These are phyloP conservation scores for Tetranychus piercei DNA, from an alignment of 2,888 invertebrate genomes.

Conservation along the genomic window DNA sequence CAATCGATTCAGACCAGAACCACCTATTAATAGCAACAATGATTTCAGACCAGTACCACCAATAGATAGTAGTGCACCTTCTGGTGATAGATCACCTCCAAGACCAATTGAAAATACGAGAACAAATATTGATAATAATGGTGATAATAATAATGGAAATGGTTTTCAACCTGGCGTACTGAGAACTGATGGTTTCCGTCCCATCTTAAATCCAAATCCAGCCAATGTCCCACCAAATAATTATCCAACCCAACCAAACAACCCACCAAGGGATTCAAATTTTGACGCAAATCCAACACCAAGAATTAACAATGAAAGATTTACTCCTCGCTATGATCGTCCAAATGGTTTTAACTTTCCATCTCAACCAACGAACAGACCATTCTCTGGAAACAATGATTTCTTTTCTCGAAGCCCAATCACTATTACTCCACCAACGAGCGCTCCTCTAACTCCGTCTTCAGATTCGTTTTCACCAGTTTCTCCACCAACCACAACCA, in stretches of 20 bases:
- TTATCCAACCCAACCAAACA: background rate
- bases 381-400: background rate
- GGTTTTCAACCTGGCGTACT: background rate
- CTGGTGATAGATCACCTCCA: background rate
- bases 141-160: background rate
- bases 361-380: background rate
- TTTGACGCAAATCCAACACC: background rate
- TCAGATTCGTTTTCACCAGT: background rate
- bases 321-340: background rate
- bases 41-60: background rate
- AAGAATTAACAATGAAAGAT: background rate
- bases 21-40: background rate
- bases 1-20: background rate
- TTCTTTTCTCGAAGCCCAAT: background rate
- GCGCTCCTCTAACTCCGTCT: background rate
- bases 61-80: too few relatives aligned
- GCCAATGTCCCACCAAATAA: background rate
- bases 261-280: background rate
- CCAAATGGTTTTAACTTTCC: background rate
- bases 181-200: background rate
- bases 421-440: background rate
- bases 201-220: background rate
- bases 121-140: background rate
- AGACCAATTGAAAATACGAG: background rate
- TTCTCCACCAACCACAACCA: background rate